Evolutionary conservation across 2,888 invertebrate genomes (phyloP), one percentile per base, ranked within the genome.

Genomic region (Boloria selene): DNA sequence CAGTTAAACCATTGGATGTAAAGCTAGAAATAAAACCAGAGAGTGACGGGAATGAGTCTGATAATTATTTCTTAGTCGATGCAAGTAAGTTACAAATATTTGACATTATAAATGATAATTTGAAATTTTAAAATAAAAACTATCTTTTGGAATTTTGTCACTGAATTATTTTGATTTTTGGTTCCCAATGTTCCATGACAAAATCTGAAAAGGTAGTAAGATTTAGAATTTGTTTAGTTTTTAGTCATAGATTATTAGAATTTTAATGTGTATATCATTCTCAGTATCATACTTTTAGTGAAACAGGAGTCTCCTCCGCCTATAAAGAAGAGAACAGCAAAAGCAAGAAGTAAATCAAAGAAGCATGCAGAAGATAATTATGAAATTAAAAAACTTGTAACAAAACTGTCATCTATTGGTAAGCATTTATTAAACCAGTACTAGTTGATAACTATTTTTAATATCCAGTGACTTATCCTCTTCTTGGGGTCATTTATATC

Each of bases 21-120:
- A 88, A 88, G 62, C 0, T 76, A 13, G 88, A 88, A 47, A 80
- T 79, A 0, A 77, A 77, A 31, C 51, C 59, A 0, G 75, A 72
- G 2, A 80, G 80, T 59, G 82, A 78, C 13, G 79, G 70, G 0
- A 79, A 83, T n/a, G 88, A 88, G 2, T 86, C 70, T 2, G 73
- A 72, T 60, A 64, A 72, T 49, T 65, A 59, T 58, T 68, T 66
- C n/a, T 42, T 73, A 22, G 67, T 58, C 13, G 72, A 72, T 42
- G 51, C 69, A 17, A 65, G 71, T 73, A 50, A 64, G 67, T 67
- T 26, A n/a, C n/a, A n/a, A n/a, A n/a, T n/a, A n/a, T n/a, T n/a
- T n/a, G n/a, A n/a, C n/a, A n/a, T n/a, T n/a, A n/a, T n/a, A n/a
- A n/a, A n/a, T n/a, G n/a, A n/a, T n/a, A n/a, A n/a, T n/a, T n/a